Base-by-base conservation (phyloP, 2,113 vertebrate species). In the Psophia crepitans region DNA sequence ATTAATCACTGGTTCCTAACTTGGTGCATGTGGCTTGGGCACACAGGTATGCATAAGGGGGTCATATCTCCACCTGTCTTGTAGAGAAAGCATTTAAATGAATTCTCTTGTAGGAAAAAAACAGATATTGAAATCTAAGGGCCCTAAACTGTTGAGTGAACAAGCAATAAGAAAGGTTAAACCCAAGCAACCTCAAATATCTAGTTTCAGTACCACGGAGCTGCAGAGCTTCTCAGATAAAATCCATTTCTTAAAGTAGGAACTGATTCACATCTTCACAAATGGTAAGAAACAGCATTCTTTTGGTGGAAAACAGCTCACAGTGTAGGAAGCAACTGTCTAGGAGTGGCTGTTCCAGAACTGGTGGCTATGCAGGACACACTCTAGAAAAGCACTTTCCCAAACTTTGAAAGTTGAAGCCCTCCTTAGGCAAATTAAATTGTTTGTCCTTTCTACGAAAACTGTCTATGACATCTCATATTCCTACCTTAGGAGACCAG, bases 381-480 rank as follows among this genome's bases (percentile, higher is more conserved):
- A 5, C 8, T 23, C 54, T 43, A 77, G 63, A 64, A 82, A 78
- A 84, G 15, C 18, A 32, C 20, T 28, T 69, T 26, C 24, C 10
- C 0, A 0, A 54, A n/a, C 5, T 39, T 41, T 54, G 19, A 44
- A 83, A 51, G 32, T 6, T n/a, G 24, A 82, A 82, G 8, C 15
- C 32, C 12, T 32, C 48, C 41, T 79, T 60, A 32, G 13, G 37
- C 60, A 54, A 94, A 71, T 41, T 14, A 87, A 77, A 63, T 43
- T 76, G 5, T 41, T 70, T 33, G 16, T 20, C 16, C 78, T 81
- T 53, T 63, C 28, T 71, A 20, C 37, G 48, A 64, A 68, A 92
- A 39, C 28, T 32, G 13, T 23, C 61, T 76, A 17, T 48, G 39
- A 87, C 28, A 13, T 75, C 20, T 87, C 10, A 11, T 39, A 53